phyloP scores from a whole-genome alignment of 2,113 vertebrate genomes.

The Agelaius phoeniceus region DNA sequence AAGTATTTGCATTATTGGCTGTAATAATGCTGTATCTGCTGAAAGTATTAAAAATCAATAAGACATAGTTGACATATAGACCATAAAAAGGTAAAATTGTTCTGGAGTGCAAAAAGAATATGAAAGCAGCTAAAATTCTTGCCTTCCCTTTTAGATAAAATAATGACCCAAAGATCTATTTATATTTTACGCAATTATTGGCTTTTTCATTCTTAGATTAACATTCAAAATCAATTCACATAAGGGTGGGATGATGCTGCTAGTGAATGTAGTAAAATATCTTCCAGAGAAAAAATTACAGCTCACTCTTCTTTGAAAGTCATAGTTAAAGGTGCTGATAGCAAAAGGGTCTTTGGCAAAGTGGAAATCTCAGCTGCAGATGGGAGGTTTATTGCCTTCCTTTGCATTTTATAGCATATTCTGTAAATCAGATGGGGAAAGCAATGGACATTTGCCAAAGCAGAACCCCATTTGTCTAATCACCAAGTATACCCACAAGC shows the following conservation, averaged over 20 bases:
- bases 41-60: slow-evolving; percentile 68
- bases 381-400: slow-evolving; percentile 60
- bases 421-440: slow-evolving; percentile 65
- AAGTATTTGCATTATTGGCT: slow-evolving; percentile 51
- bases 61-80: not conserved
- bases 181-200: slow-evolving; percentile 26
- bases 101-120: not conserved
- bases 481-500: slow-evolving; percentile 65
- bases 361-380: slow-evolving; percentile 59
- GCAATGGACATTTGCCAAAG: slow-evolving; percentile 63
- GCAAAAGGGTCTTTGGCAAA: slow-evolving; percentile 61
- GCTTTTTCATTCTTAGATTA: slow-evolving; percentile 21
- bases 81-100: not conserved
- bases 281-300: not conserved
- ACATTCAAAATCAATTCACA: slow-evolving; percentile 20
- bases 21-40: slow-evolving; percentile 49
- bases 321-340: slow-evolving; percentile 51
- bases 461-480: slow-evolving; percentile 66
- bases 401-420: slow-evolving; percentile 66
- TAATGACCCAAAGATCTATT: not conserved
- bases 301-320: slow-evolving; percentile 38
- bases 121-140: slow-evolving; percentile 16
- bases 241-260: not conserved
- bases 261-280: slow-evolving; percentile 4
- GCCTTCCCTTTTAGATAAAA: not conserved